Percentiles rank a stretch among this genome's conserved stretches.
These are phyloP conservation scores for Nothocercus julius DNA, from an alignment of 2,113 vertebrate species.

Conservation along the genomic window DNA sequence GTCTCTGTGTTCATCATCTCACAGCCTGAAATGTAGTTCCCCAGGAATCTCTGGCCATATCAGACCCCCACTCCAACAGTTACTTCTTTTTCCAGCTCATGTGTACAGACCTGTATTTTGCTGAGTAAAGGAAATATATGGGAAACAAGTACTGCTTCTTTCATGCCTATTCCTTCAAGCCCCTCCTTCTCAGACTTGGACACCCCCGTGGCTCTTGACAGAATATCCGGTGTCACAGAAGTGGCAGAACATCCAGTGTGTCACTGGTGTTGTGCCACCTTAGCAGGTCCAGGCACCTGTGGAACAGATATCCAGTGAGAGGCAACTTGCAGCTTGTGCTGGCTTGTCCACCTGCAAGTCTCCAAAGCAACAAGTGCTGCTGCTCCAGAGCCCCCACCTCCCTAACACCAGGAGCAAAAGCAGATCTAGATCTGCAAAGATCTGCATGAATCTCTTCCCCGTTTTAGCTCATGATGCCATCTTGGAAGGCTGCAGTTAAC, in stretches of 20 bases:
- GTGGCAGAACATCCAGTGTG: not conserved
- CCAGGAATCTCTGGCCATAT: not conserved
- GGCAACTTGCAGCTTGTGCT: not conserved
- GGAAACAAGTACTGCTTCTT: not conserved
- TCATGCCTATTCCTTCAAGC: not conserved
- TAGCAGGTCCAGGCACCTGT: not conserved
- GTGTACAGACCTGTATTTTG: not conserved
- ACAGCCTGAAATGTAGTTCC: not conserved
- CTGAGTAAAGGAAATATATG: not conserved
- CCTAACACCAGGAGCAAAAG: not conserved
- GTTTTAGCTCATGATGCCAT: not conserved
- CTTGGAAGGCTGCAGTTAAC: not conserved
- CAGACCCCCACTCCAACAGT: not conserved
- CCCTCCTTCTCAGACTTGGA: not conserved
- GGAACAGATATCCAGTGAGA: not conserved
- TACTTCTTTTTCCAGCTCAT: not conserved
- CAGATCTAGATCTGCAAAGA: not conserved
- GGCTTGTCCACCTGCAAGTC: not conserved
- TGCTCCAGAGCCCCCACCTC: fast-evolving
- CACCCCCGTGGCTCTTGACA: not conserved
- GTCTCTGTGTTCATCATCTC: not conserved
- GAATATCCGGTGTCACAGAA: not conserved
- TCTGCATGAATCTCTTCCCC: not conserved
- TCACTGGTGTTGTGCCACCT: not conserved
- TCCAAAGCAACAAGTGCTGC: not conserved